phyloP scores from a whole-genome alignment of 2,888 invertebrate genomes.

The Eupithecia subumbrata region DNA sequence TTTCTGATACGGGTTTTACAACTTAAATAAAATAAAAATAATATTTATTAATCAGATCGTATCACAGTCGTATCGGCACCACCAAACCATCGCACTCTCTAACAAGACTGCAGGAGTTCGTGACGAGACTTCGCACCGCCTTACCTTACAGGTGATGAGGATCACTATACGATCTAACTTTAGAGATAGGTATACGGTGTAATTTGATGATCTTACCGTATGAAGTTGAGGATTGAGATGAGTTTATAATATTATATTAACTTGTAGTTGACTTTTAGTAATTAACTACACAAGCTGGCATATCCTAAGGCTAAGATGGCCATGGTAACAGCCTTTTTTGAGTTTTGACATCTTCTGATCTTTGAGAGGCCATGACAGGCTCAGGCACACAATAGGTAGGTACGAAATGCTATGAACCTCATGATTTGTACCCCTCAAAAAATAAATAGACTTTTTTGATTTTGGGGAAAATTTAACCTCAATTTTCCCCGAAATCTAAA shows the following conservation, averaged over 20 bases:
- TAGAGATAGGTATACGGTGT: neutral
- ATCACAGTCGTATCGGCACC: neutral
- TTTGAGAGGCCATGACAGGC: neutral
- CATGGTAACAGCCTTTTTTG: neutral
- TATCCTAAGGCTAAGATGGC: neutral
- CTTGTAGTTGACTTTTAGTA: neutral
- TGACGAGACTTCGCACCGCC: conserved; percentile 21
- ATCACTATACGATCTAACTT: conserved; percentile 16
- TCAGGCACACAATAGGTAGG: too few relatives aligned
- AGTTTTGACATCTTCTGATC: neutral
- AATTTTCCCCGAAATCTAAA: conserved; percentile 1
- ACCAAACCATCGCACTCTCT: neutral
- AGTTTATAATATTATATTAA: neutral
- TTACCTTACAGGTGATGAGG: conserved; percentile 3
- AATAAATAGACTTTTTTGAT: too few relatives aligned
- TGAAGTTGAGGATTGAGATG: conserved; percentile 12
- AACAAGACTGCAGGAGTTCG: conserved; percentile 15
- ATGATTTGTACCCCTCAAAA: neutral
- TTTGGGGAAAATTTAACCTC: too few relatives aligned
- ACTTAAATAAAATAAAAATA: neutral
- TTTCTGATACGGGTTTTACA: neutral
- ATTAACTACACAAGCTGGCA: neutral
- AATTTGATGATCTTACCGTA: conserved; percentile 28
- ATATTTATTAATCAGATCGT: neutral
- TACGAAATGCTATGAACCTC: neutral